A percentile compares a stretch with the other conserved stretches of the same genome.
These are phyloP conservation scores for Harpagifer antarcticus DNA, from an alignment of 2,797 vertebrate species.

Conservation along the genomic window DNA sequence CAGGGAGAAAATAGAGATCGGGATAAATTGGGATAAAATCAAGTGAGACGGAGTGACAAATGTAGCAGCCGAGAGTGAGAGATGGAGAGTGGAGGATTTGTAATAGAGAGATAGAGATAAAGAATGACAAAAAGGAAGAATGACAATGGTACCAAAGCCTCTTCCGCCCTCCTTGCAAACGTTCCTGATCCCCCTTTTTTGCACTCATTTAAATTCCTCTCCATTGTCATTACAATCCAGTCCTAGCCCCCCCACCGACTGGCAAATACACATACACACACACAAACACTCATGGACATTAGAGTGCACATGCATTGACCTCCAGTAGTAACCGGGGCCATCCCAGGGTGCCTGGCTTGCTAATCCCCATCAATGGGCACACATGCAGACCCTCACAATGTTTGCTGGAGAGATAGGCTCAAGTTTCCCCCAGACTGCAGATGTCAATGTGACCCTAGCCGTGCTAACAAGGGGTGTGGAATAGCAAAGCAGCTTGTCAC, in stretches of 20 bases:
- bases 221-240: constrained; percentile 76
- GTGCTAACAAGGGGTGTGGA: constrained; percentile 63
- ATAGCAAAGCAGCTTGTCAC: constrained; percentile 77
- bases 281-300: constrained; percentile 44
- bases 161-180: constrained; percentile 75
- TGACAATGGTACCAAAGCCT: constrained; percentile 78
- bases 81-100: constrained; percentile 55
- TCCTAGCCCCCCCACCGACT: constrained; percentile 66
- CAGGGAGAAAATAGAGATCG: constrained; percentile 9
- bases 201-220: constrained; percentile 79
- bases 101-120: constrained; percentile 71
- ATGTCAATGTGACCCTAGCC: constrained; percentile 76
- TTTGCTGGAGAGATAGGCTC: constrained; percentile 72
- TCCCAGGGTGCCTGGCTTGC: constrained; percentile 53
- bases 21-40: constrained; percentile 54
- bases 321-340: constrained; percentile 59
- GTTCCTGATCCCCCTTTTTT: constrained; percentile 69
- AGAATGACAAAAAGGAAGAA: constrained; percentile 76
- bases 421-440: constrained; percentile 68
- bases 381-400: constrained; percentile 56
- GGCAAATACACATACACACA: constrained; percentile 48
- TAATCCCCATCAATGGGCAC: constrained; percentile 77
- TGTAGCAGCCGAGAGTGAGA: constrained; percentile 44
- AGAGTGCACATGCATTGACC: constrained; percentile 62
- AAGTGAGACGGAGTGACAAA: constrained; percentile 34